These are phyloP conservation scores for Madoqua kirkii DNA, from an alignment of 2,113 vertebrate species.

Conservation along the genomic window DNA sequence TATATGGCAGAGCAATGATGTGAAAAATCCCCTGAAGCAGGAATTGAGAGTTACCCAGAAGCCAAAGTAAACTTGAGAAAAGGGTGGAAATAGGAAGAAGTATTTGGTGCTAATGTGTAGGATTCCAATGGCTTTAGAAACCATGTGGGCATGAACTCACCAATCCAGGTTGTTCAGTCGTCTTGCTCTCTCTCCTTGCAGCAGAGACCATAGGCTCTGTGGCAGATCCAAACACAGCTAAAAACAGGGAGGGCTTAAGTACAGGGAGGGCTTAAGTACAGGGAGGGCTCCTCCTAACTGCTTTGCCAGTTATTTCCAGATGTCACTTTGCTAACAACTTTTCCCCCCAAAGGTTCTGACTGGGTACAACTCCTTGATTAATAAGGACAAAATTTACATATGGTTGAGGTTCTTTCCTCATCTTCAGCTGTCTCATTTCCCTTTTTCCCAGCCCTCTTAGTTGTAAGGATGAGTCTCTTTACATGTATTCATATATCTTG, in stretches of 20 bases:
- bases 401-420: not conserved
- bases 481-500: not conserved
- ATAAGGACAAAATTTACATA: not conserved
- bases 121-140: not conserved
- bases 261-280: not conserved
- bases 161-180: not conserved
- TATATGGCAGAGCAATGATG: not conserved
- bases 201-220: not conserved
- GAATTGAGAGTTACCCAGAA: not conserved
- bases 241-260: not conserved
- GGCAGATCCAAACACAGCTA: not conserved
- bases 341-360: not conserved
- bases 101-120: not conserved
- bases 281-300: not conserved
- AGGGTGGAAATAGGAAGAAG: not conserved
- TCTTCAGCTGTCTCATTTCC: not conserved
- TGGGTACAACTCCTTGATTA: not conserved
- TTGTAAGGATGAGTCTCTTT: not conserved
- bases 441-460: not conserved
- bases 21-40: not conserved
- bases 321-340: not conserved
- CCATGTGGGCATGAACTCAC: not conserved
- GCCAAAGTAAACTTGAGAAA: not conserved
- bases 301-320: not conserved
- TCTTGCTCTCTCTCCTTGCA: not conserved